A percentile compares a stretch with the other conserved stretches of the same genome.
Conservation (phyloP, 2,888 invertebrate species). For the Synanthedon andrenaeformis region DNA sequence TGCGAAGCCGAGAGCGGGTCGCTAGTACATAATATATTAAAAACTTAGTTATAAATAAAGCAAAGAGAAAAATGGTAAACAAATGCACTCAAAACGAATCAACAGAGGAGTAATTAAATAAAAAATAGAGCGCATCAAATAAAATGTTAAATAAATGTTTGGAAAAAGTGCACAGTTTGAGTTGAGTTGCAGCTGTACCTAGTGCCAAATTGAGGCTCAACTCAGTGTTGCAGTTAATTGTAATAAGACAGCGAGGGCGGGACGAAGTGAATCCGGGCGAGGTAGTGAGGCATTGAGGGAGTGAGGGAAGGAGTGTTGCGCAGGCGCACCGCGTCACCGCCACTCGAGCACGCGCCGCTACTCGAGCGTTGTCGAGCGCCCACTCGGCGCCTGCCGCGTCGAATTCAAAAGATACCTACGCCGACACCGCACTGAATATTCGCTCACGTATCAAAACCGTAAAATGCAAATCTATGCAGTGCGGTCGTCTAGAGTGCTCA, state of each 20-base stretch:
- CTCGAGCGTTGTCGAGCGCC: conserved; percentile 54
- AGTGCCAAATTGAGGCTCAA: conserved; percentile 49
- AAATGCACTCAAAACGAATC: too few relatives aligned
- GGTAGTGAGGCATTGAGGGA: conserved; percentile 8
- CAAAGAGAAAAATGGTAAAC: too few relatives aligned
- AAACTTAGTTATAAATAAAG: too few relatives aligned
- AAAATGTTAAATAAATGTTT: not conserved
- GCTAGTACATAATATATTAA: too few relatives aligned
- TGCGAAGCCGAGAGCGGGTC: too few relatives aligned
- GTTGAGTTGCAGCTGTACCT: not conserved
- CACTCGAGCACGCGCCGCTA: conserved; percentile 65
- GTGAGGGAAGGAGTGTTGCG: conserved; percentile 22
- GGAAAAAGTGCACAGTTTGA: not conserved
- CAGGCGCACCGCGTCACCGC: conserved; percentile 49
- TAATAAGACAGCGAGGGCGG: conserved; percentile 39
- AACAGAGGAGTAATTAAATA: not conserved
- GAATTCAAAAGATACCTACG: conserved; percentile 67
- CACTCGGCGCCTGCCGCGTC: conserved; percentile 59
- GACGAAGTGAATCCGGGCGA: conserved; percentile 3
- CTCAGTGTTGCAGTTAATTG: conserved; percentile 53
- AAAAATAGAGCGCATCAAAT: not conserved
- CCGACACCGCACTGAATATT: conserved; percentile 65
- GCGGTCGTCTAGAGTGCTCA: conserved; percentile 59
- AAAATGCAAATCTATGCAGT: conserved; percentile 70
- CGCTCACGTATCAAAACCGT: conserved; percentile 67